Conservation (phyloP, 2,888 invertebrate genomes). For the Micoletzkya japonica region DNA sequence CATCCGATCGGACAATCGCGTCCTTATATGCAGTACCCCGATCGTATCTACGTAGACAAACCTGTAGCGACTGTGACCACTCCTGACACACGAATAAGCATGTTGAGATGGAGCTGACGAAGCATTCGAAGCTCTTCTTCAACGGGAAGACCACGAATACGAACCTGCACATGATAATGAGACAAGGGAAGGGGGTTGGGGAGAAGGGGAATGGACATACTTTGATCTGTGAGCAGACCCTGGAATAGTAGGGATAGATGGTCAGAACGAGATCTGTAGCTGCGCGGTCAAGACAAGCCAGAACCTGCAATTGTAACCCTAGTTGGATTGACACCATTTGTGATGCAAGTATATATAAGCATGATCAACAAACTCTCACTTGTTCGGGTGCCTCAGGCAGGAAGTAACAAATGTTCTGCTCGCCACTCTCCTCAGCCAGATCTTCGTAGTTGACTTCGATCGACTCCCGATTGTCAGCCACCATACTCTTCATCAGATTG, state of each 20-base stretch:
- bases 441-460: constrained; percentile 90
- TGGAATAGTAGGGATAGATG: constrained; percentile 92
- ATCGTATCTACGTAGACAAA: constrained; percentile 11
- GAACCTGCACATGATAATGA: constrained; percentile 69
- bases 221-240: constrained; percentile 84
- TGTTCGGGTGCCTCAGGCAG: constrained; percentile 89
- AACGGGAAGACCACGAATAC: constrained; percentile 90
- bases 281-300: constrained; percentile 64
- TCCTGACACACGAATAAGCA: constrained; percentile 87
- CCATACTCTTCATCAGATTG: constrained; percentile 56
- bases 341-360: neutral
- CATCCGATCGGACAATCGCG: neutral
- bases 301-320: constrained; percentile 37
- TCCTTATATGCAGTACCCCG: neutral
- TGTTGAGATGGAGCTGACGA: constrained; percentile 79
- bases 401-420: constrained; percentile 93
- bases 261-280: constrained; percentile 78
- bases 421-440: constrained; percentile 78
- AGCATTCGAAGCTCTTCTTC: constrained; percentile 93
- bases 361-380: constrained; percentile 20
- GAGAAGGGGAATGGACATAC: no score
- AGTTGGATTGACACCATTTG: neutral
- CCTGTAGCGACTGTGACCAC: constrained; percentile 93
- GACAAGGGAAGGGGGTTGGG: constrained; percentile 71
- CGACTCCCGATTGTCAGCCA: constrained; percentile 73